Evolutionary conservation across 1,140 invertebrate genomes (phyloP), one percentile per base, ranked within the genome.

Genomic region (Potamilus streckersoni): DNA sequence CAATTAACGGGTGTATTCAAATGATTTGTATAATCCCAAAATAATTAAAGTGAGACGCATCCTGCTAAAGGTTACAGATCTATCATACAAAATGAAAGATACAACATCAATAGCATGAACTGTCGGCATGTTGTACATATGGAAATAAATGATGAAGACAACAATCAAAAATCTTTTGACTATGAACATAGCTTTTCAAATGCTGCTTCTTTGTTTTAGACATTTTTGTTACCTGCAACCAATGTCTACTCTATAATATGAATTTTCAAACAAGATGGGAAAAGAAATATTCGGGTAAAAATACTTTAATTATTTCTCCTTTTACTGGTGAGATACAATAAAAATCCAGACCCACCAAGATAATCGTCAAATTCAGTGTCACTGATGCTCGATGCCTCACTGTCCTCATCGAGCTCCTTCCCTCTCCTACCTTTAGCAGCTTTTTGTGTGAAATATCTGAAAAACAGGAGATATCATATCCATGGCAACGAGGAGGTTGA

Each of bases 301-400:
- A 65, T 20, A 79, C 14, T 73, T 65, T 20, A 19, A 55, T 63
- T 58, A 23, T 23, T 23, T 23, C 23, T 23, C 23, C 23, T 23
- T 23, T 23, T 23, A 23, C 23, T 23, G 23, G 23, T 23, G 23
- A 23, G 23, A 23, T 23, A 23, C 23, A 23, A 23, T 23, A 23
- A 23, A 66, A 76, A 71, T 20, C 17, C 58, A 69, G 70, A 82
- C 79, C 85, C 83, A 82, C 86, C 87, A 31, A 92, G 76, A 67
- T 87, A 87, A 11, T 81, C 74, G 75, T 92, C 94, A 89, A 98
- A 98, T 86, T 98, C 96, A 73, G 96, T 94, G 86, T 96, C 96
- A 78, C 93, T 94, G 4, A 98, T 94, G 83, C 95, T 96, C 62
- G 95, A 94, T 57, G 92, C 90, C 86, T 96, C 95, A 83, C 93